phyloP scores from a whole-genome alignment of 1,140 invertebrate species.

The Melitaea cinxia region DNA sequence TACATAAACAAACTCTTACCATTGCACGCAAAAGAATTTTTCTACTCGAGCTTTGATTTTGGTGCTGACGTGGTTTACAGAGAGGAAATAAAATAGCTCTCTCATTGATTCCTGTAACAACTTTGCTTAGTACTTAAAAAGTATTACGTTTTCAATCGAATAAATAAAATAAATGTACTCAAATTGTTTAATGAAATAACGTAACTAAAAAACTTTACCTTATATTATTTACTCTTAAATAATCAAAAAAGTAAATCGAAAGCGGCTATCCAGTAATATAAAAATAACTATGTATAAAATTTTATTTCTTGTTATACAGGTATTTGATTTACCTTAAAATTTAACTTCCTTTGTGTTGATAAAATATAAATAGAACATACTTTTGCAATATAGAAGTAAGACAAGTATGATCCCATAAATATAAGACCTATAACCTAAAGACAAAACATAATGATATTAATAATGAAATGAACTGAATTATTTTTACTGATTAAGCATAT shows the following conservation, averaged over 20 bases:
- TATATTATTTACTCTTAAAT: no score
- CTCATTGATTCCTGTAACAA: conserved; percentile 64
- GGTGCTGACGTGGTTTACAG: conserved; percentile 66
- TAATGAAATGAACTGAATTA: no score
- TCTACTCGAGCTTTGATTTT: conserved; percentile 72
- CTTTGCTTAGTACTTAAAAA: not conserved
- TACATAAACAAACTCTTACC: conserved; percentile 45
- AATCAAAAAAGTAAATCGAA: no score
- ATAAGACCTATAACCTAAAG: conserved; percentile 58
- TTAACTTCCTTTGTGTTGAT: conserved; percentile 57
- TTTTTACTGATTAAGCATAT: no score
- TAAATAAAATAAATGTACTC: no score
- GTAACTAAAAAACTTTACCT: no score
- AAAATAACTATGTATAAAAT: no score
- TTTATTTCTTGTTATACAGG: not conserved
- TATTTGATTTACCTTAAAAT: conserved; percentile 58
- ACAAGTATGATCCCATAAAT: conserved; percentile 51
- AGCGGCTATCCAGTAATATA: no score
- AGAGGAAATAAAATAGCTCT: conserved; percentile 72
- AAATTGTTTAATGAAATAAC: no score
- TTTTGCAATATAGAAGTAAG: conserved; percentile 59
- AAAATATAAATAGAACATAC: conserved; percentile 64
- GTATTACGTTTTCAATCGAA: no score
- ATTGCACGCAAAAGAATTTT: conserved; percentile 73
- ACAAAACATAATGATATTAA: not conserved